Evolutionary conservation across 2,888 invertebrate genomes (phyloP).

Genomic region (Automeris io): DNA sequence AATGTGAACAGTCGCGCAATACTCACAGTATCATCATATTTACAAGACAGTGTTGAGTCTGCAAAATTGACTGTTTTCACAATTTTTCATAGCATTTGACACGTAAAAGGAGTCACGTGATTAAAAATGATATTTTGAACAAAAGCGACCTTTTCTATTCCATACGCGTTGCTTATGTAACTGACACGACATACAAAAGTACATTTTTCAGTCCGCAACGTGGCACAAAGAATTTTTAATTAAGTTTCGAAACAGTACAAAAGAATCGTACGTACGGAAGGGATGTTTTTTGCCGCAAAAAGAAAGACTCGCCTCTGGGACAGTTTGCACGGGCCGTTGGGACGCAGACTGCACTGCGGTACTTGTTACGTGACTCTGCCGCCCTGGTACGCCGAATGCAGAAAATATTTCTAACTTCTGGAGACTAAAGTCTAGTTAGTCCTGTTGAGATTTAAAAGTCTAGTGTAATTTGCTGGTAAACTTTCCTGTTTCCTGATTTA

Average conservation of each 20-base stretch:
- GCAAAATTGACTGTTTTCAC: no score
- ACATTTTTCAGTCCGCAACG: constrained; percentile 8
- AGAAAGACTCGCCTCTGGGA: constrained; percentile 17
- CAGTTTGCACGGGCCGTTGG: constrained; percentile 23
- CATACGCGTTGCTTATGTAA: not conserved
- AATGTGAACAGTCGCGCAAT: no score
- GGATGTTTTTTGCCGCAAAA: constrained; percentile 20
- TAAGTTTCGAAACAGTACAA: constrained; percentile 24
- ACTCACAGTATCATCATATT: no score
- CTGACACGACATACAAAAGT: constrained; percentile 1
- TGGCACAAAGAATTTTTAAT: constrained; percentile 25
- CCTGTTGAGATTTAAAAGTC: no score
- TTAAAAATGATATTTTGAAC: not conserved
- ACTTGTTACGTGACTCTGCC: constrained; percentile 57
- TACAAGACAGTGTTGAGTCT: no score
- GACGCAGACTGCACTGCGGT: constrained; percentile 54
- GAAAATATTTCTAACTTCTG: constrained; percentile 7
- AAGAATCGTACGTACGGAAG: constrained; percentile 17
- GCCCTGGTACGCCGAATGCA: constrained; percentile 24
- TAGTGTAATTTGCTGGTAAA: no score
- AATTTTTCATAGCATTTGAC: no score
- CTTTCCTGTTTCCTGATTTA: no score
- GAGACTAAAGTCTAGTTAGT: no score
- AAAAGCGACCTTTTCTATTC: not conserved
- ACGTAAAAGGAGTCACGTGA: not conserved